Base-by-base conservation (phyloP, 2,888 invertebrate species). In the Fragum fragum region DNA sequence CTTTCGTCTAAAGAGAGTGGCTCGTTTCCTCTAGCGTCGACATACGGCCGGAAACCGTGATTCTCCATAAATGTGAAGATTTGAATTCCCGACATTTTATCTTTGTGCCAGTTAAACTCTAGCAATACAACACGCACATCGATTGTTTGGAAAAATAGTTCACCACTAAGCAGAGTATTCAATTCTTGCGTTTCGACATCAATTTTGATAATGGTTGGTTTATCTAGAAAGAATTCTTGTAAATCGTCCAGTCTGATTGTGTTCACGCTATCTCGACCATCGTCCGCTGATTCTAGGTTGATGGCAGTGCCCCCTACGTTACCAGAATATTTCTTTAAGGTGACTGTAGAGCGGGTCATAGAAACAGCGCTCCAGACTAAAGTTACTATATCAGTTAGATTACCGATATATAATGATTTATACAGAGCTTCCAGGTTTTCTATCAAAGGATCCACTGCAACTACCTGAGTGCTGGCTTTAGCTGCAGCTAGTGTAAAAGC, bases 261-360 rank as follows among this genome's bases (percentile, higher is more conserved):
- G 26, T 55, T 59, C 63, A 68, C 53, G 29, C 52, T 53, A 0
- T 70, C 70, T 6, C 21, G 39, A 23, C 39, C 1, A 16, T 42
- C 14, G 11, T 23, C 42, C 1, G 66, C 21, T 39, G 42, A n/a
- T 9, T 66, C 42, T 1, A 42, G 9, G 21, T 42, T 66, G 39
- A 87, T 79, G n/a, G 61, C 76, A 6, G 85, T 76, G 11, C 87
- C 87, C 14, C 87, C 87, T 2, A 82, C 74, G 52, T 87, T 87
- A 2, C 70, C 74, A 1, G 32, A 26, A 29, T 76, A 47, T 11
- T 74, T 28, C 32, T 76, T 32, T 3, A 87, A 63, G 2, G 29
- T 59, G 5, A 85, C 79, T 18, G 52, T 69, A 5, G 73, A 32
- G 9, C 61, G 71, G 1, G 29, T 14, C 53, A 75, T 69, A 5